Percentiles rank a stretch among this genome's conserved stretches.
phyloP scores from a whole-genome alignment of 2,888 invertebrate genomes.

The Drosophila picticornis region DNA sequence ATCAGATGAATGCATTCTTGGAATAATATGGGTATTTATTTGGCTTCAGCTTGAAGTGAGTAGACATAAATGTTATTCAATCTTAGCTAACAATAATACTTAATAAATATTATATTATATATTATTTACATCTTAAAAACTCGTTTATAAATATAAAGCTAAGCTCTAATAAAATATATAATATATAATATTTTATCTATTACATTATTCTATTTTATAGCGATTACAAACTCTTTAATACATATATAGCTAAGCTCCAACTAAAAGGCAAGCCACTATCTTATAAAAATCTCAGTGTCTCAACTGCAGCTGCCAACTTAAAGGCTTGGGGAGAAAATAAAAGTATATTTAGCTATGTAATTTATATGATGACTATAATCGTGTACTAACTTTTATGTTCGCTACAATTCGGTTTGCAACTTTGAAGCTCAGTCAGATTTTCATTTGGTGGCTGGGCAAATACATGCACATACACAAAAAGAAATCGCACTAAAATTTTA shows the following conservation, averaged over 20 bases:
- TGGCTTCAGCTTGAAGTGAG: background rate
- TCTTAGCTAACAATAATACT: background rate
- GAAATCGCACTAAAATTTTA: background rate
- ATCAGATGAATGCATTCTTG: background rate
- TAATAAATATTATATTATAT: background rate
- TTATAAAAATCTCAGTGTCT: background rate
- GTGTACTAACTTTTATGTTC: conserved; percentile 34
- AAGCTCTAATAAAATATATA: too few relatives aligned
- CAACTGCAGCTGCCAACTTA: background rate
- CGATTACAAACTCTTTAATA: too few relatives aligned
- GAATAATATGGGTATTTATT: background rate
- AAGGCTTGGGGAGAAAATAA: background rate
- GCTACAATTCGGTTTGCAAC: conserved; percentile 22
- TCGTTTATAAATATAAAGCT: too few relatives aligned
- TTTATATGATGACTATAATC: conserved; percentile 50
- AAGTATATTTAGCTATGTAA: conserved; percentile 17
- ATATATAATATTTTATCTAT: too few relatives aligned
- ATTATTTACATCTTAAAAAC: too few relatives aligned
- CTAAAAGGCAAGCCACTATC: background rate
- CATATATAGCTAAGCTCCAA: background rate
- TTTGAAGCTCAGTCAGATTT: conserved; percentile 26
- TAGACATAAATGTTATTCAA: background rate
- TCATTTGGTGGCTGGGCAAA: conserved; percentile 40
- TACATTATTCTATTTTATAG: too few relatives aligned
- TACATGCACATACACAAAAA: background rate